Evolutionary conservation across 2,888 invertebrate genomes (phyloP).

Genomic region (Megastigmus dorsalis): DNA sequence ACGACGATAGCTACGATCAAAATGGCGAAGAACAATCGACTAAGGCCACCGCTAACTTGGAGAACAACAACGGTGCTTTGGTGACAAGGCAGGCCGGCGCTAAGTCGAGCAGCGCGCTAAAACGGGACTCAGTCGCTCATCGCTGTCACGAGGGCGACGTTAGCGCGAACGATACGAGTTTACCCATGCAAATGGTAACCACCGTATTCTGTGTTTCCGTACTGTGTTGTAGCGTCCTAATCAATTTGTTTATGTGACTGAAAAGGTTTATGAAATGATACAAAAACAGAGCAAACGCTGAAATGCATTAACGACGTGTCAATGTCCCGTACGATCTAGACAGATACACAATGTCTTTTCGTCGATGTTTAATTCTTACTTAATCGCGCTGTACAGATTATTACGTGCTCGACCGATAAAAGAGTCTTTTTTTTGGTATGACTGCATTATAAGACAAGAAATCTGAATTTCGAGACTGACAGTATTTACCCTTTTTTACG

Average conservation of each 20-base stretch:
- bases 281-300: slow-evolving; percentile 14
- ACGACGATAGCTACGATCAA: too few relatives aligned
- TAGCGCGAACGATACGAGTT: slow-evolving; percentile 65
- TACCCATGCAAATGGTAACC: slow-evolving; percentile 74
- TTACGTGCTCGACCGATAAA: slow-evolving; percentile 13
- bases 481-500: too few relatives aligned
- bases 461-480: too few relatives aligned
- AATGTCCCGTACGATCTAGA: neutral
- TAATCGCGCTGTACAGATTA: too few relatives aligned
- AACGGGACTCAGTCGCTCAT: slow-evolving; percentile 59
- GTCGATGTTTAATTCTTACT: too few relatives aligned
- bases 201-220: slow-evolving; percentile 74
- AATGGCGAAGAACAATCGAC: too few relatives aligned
- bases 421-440: slow-evolving; percentile 11
- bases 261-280: slow-evolving; percentile 26
- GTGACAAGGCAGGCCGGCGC: slow-evolving; percentile 42
- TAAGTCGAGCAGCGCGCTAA: slow-evolving; percentile 43
- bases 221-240: slow-evolving; percentile 73
- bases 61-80: slow-evolving; percentile 45
- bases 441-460: too few relatives aligned
- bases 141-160: slow-evolving; percentile 57
- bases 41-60: slow-evolving; percentile 46
- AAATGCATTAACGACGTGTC: slow-evolving; percentile 40
- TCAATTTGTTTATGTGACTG: slow-evolving; percentile 71
- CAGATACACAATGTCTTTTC: too few relatives aligned